These are phyloP conservation scores for Caenorhabditis becei DNA, from an alignment of 2,888 invertebrate species.

Conservation along the genomic window DNA sequence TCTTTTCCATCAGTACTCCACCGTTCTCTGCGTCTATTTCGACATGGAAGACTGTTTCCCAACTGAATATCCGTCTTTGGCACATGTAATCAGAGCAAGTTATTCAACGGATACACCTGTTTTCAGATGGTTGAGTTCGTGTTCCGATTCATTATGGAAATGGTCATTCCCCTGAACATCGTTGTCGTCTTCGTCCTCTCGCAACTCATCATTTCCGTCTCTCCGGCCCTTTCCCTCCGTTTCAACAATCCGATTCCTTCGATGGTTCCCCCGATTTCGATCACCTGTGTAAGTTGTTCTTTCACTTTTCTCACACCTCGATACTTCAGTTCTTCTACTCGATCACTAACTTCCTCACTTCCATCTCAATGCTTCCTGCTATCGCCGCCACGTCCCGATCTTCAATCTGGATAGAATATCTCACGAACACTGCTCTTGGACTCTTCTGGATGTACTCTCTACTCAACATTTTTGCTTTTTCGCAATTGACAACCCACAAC, in stretches of 20 bases:
- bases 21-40: constrained; percentile 8
- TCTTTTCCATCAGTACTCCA: constrained; percentile 7
- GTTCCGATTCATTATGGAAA: constrained; percentile 11
- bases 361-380: constrained; percentile 31
- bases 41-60: neutral
- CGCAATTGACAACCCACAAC: constrained; percentile 1
- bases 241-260: constrained; percentile 29
- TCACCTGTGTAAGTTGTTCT: constrained; percentile 6
- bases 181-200: constrained; percentile 9
- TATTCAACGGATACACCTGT: too few species aligned
- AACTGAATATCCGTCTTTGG: neutral
- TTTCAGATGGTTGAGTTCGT: constrained; percentile 23
- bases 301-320: neutral
- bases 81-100: neutral
- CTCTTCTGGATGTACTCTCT: constrained; percentile 52
- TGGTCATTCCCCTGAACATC: constrained; percentile 5
- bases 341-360: constrained; percentile 20
- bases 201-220: neutral
- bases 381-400: constrained; percentile 2
- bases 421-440: neutral
- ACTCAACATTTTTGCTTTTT: constrained; percentile 33
- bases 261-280: neutral
- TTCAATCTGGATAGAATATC: constrained; percentile 35
- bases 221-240: constrained; percentile 10
- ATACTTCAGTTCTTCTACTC: constrained; percentile 30